Evolutionary conservation across 2,797 vertebrate genomes (phyloP).

Genomic region (Spondyliosoma cantharus): DNA sequence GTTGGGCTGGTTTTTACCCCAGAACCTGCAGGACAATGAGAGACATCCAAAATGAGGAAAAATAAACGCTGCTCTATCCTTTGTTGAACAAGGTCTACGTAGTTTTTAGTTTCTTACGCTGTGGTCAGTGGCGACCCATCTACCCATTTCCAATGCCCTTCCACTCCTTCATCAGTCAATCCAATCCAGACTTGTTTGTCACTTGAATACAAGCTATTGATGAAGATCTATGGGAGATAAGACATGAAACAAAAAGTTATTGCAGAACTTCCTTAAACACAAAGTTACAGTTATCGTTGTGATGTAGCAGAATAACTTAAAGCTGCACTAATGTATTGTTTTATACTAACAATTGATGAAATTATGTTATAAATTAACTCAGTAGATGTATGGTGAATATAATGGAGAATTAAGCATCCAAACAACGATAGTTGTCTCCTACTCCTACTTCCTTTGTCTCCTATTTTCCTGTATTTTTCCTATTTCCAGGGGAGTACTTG

Average conservation of each 20-base stretch:
- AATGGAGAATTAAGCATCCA: too few species aligned
- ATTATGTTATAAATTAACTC: background rate
- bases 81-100: background rate
- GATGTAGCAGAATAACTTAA: background rate
- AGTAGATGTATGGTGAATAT: background rate
- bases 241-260: background rate
- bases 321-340: background rate
- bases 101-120: constrained; percentile 38
- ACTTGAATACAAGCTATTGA: constrained; percentile 56
- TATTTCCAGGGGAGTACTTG: background rate
- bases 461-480: background rate
- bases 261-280: background rate
- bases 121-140: constrained; percentile 60
- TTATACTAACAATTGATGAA: background rate
- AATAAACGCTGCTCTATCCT: background rate
- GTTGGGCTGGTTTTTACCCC: constrained; percentile 74
- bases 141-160: constrained; percentile 74
- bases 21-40: constrained; percentile 57
- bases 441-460: too few species aligned
- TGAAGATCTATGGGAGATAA: constrained; percentile 51
- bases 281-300: background rate
- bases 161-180: constrained; percentile 63
- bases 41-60: background rate
- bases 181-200: constrained; percentile 75
- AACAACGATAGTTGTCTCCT: too few species aligned